Evolutionary conservation across 2,797 vertebrate genomes (phyloP).

Genomic region (Monodelphis domestica): DNA sequence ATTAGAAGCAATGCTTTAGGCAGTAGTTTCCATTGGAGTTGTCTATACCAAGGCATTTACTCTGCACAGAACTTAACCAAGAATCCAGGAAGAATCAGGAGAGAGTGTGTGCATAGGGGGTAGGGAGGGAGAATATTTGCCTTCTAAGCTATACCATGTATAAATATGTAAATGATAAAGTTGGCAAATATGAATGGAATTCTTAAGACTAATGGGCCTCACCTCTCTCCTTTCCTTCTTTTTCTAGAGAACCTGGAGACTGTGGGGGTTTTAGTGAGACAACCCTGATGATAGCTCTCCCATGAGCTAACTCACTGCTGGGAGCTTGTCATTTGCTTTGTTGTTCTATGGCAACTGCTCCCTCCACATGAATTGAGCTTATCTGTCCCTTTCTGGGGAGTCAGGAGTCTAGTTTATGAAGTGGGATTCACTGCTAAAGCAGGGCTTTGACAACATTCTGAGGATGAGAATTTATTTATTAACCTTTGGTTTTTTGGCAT

Average conservation of each 20-base stretch:
- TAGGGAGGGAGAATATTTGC: neutral
- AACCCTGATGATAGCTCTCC: neutral
- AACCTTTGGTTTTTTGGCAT: constrained; percentile 70
- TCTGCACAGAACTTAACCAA: neutral
- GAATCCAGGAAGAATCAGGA: neutral
- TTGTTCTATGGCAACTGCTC: neutral
- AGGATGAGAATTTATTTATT: constrained; percentile 61
- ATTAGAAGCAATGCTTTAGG: neutral
- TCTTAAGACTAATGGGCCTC: neutral
- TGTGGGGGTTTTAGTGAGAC: constrained; percentile 16
- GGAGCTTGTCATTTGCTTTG: constrained; percentile 48
- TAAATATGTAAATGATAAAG: constrained; percentile 38
- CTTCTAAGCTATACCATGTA: neutral
- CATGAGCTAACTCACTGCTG: neutral
- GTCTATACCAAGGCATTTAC: neutral
- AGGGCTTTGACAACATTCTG: constrained; percentile 70
- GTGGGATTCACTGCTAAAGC: constrained; percentile 56
- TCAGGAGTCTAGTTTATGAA: constrained; percentile 56
- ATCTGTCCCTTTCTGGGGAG: constrained; percentile 56
- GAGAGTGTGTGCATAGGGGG: neutral
- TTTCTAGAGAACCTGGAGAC: neutral
- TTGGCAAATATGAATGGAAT: neutral
- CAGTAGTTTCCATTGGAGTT: neutral
- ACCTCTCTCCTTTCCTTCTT: constrained; percentile 12
- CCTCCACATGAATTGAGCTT: constrained; percentile 27